Evolutionary conservation across 1,140 invertebrate genomes (phyloP).

Genomic region (Nephotettix cincticeps): DNA sequence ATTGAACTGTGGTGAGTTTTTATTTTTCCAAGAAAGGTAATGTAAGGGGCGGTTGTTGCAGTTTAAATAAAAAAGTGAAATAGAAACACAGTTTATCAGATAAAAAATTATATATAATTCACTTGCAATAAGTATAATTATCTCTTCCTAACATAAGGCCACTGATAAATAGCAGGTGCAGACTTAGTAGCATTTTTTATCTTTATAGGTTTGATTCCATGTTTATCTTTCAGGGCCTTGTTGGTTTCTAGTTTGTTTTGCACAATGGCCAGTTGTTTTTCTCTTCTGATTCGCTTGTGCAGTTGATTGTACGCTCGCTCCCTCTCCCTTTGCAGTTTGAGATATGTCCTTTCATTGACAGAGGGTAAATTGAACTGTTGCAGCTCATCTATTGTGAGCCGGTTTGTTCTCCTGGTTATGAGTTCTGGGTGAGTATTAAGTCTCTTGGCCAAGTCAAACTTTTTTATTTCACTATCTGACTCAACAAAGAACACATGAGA

Average conservation of each 20-base stretch:
- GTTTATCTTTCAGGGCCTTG: constrained; percentile 65
- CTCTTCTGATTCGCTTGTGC: constrained; percentile 75
- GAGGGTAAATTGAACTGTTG: constrained; percentile 57
- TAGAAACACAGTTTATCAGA: too few species aligned
- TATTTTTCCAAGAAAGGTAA: too few species aligned
- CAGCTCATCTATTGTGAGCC: constrained; percentile 62
- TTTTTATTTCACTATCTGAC: constrained; percentile 58
- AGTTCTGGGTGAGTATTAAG: constrained; percentile 74
- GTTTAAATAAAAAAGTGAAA: too few species aligned
- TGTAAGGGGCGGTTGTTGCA: too few species aligned
- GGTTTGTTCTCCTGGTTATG: constrained; percentile 65
- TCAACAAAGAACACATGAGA: constrained; percentile 84
- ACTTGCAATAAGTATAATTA: too few species aligned
- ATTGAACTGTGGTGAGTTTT: too few species aligned
- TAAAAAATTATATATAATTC: too few species aligned
- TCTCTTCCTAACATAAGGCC: constrained; percentile 83
- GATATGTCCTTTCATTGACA: constrained; percentile 52
- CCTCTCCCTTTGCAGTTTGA: constrained; percentile 54
- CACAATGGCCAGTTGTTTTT: constrained; percentile 75
- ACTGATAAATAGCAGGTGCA: constrained; percentile 79
- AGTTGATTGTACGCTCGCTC: constrained; percentile 75
- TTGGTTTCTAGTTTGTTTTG: constrained; percentile 84
- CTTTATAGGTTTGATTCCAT: constrained; percentile 61
- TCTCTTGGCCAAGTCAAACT: constrained; percentile 69
- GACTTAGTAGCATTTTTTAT: constrained; percentile 65